Evolutionary conservation across 2,797 vertebrate species (phyloP).

Genomic region (Lophotriccus pileatus): DNA sequence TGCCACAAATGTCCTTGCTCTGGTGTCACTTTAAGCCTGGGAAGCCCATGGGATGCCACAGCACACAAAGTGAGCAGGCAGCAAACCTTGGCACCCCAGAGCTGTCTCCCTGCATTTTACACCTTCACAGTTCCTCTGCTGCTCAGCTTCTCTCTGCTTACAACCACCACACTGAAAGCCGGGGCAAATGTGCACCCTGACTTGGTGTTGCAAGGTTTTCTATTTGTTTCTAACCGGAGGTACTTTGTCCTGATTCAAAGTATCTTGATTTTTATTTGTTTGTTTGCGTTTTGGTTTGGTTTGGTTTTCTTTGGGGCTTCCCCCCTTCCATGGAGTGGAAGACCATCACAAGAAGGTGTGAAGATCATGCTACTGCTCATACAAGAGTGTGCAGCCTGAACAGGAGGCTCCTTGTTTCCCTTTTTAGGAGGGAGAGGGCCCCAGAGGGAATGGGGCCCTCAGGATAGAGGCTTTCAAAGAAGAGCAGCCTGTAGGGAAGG

Average conservation of each 20-base stretch:
- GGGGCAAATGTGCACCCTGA: background rate
- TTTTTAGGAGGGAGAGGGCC: background rate
- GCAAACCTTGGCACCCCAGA: background rate
- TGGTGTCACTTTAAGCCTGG: background rate
- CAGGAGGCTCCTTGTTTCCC: background rate
- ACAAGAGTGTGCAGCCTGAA: rapidly evolving
- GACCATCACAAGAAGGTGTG: background rate
- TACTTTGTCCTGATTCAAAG: background rate
- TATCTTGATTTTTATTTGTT: rapidly evolving
- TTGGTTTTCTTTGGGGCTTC: background rate
- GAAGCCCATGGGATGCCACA: background rate
- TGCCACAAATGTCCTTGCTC: background rate
- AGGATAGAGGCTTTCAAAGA: background rate
- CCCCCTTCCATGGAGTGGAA: rapidly evolving
- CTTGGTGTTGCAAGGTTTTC: background rate
- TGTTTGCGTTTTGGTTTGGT: background rate
- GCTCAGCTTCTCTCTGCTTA: background rate
- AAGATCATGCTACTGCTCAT: rapidly evolving
- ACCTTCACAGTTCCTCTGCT: background rate
- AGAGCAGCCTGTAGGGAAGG: background rate
- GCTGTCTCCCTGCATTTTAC: background rate
- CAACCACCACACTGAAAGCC: background rate
- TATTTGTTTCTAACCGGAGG: background rate
- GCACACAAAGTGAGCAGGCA: background rate
- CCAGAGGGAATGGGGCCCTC: background rate